Evolutionary conservation across 1,140 invertebrate species (phyloP).

Genomic region (Spodoptera litura): DNA sequence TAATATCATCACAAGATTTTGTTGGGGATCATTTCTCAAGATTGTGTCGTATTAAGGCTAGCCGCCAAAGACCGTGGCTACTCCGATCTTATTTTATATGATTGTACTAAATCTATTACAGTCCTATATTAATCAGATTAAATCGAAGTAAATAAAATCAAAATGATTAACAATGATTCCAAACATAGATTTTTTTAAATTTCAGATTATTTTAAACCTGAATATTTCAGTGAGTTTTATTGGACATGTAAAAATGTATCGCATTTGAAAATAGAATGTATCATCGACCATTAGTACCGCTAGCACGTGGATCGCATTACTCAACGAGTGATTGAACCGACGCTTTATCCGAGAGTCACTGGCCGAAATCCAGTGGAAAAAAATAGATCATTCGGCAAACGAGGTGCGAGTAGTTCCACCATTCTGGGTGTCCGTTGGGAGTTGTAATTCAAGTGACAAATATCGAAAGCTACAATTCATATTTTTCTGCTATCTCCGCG

Average conservation of each 20-base stretch:
- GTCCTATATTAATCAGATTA: slow-evolving; percentile 1
- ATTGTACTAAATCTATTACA: background rate
- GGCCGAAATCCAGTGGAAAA: slow-evolving; percentile 60
- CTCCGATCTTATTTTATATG: slow-evolving; percentile 31
- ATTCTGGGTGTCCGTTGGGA: slow-evolving; percentile 76
- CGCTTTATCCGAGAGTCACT: slow-evolving; percentile 41
- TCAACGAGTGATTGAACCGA: slow-evolving; percentile 32
- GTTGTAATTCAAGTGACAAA: slow-evolving; percentile 87
- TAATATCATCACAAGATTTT: slow-evolving; percentile 43
- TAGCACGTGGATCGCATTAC: slow-evolving; percentile 36
- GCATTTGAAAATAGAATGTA: slow-evolving; percentile 28
- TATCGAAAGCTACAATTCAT: slow-evolving; percentile 86
- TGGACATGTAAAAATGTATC: slow-evolving; percentile 43
- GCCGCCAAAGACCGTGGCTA: slow-evolving; percentile 22
- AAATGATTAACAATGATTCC: background rate
- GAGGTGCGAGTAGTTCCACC: slow-evolving; percentile 74
- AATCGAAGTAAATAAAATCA: slow-evolving; percentile 4
- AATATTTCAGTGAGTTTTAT: slow-evolving; percentile 9
- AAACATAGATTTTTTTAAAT: background rate
- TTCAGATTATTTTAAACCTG: background rate
- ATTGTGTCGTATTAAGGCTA: slow-evolving; percentile 29
- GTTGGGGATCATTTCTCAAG: slow-evolving; percentile 44
- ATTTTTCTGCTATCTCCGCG: slow-evolving; percentile 84
- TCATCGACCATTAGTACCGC: slow-evolving; percentile 17
- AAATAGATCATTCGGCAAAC: slow-evolving; percentile 79